Evolutionary conservation across 2,888 invertebrate species (phyloP), one percentile per base, ranked within the genome.

Genomic region (Caradrina clavipalpis): DNA sequence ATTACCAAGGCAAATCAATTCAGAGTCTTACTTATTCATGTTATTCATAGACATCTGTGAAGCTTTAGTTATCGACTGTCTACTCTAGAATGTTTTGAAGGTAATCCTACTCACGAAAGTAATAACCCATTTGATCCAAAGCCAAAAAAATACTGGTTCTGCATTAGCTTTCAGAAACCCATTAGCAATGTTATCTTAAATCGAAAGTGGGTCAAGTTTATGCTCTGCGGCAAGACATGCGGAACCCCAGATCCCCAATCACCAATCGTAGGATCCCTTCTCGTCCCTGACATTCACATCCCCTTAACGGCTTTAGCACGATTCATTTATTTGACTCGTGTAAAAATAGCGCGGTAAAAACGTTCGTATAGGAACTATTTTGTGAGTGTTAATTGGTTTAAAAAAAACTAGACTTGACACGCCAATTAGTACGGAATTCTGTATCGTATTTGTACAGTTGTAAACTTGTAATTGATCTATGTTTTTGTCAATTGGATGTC

Each of bases 191-290:
- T 64, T 74, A 60, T 76, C 60, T 78, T 80, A 35, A 31, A 59
- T 71, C 17, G 45, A 47, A 87, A 78, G 70, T 76, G 55, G 84
- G 81, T 81, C 85, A 87, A 85, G 80, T 81, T 81, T 80, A 69
- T 80, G 69, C 67, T 75, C 53, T 66, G 73, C 65, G 67, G 62
- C 49, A 68, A 56, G 55, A 45, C 19, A 50, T 45, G 42, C 47
- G 67, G 54, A 51, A 55, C 19, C 39, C 49, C 5, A 5, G 51
- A 26, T 47, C 42, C 22, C 50, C 5, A 57, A 78, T 69, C 54
- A 50, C 42, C 42, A 63, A 57, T 60, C n/a, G 21, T 61, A 47
- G 53, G 35, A 53, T 22, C 59, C 54, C 6, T 51, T 26, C 51
- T 21, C 31, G 73, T 15, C 67, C 73, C 21, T 79, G 75, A 71